Evolutionary conservation across 2,797 vertebrate genomes (phyloP).

Genomic region (Lacerta bilineata): DNA sequence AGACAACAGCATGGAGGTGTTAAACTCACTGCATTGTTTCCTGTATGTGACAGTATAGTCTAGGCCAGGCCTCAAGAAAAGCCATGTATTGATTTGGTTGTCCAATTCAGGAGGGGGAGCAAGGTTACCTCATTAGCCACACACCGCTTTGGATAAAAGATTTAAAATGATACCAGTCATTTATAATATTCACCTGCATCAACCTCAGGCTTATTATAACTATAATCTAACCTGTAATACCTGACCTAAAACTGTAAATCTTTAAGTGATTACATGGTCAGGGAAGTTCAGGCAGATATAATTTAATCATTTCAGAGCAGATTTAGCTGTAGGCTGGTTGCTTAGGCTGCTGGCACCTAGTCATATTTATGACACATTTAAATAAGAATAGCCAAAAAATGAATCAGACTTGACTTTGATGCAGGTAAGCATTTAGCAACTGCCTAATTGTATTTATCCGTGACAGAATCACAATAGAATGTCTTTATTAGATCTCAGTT

Average conservation of each 20-base stretch:
- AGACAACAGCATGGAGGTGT: too few relatives aligned
- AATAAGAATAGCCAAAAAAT: constrained; percentile 55
- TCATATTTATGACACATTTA: constrained; percentile 38
- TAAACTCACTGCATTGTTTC: not conserved
- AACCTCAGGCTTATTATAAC: constrained; percentile 58
- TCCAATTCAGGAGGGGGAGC: constrained; percentile 20
- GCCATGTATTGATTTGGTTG: constrained; percentile 15
- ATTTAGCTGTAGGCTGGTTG: constrained; percentile 33
- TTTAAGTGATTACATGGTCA: constrained; percentile 52
- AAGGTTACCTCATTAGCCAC: constrained; percentile 34
- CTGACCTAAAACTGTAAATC: constrained; percentile 60
- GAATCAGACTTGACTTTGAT: constrained; percentile 36
- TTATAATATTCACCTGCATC: constrained; percentile 50
- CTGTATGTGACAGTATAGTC: constrained; percentile 19
- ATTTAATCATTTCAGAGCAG: constrained; percentile 54
- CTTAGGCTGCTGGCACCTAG: constrained; percentile 42
- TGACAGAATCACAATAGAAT: constrained; percentile 24
- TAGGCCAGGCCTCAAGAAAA: not conserved
- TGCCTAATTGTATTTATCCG: constrained; percentile 34
- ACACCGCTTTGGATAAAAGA: constrained; percentile 1
- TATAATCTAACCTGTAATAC: constrained; percentile 51
- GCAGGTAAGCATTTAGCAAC: constrained; percentile 31
- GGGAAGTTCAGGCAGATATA: constrained; percentile 51
- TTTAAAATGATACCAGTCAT: constrained; percentile 39
- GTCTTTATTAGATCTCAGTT: constrained; percentile 39